Percentiles rank a stretch among this genome's conserved stretches.
These are phyloP conservation scores for Pristiophorus japonicus DNA, from an alignment of 2,113 vertebrate genomes.

Conservation along the genomic window DNA sequence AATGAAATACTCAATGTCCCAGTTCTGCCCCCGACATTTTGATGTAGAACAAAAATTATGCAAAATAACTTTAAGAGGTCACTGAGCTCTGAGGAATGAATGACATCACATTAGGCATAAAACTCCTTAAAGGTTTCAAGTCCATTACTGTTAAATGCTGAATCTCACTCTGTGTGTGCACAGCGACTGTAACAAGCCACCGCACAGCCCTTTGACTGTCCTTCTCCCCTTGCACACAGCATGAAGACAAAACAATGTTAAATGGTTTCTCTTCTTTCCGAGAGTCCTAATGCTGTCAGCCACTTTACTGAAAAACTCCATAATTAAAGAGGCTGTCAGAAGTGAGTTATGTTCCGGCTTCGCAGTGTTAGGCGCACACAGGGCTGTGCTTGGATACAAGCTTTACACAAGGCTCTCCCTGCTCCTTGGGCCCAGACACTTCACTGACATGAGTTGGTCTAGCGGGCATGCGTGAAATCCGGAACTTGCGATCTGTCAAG, in stretches of 20 bases:
- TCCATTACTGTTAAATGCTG: not conserved
- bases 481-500: too few species aligned
- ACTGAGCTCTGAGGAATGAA: not conserved
- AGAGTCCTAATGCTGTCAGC: not conserved
- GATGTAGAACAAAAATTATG: not conserved
- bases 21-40: not conserved
- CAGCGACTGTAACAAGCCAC: not conserved
- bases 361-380: not conserved
- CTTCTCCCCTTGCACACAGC: not conserved
- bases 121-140: not conserved
- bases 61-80: not conserved
- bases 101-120: not conserved
- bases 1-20: not conserved
- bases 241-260: not conserved
- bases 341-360: conserved; percentile 27
- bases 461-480: too few species aligned
- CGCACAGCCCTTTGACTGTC: not conserved
- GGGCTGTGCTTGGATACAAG: not conserved
- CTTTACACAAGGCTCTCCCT: not conserved
- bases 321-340: not conserved
- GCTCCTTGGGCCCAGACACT: not conserved
- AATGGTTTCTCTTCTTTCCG: not conserved
- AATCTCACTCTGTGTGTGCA: not conserved
- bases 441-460: not conserved
- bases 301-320: not conserved